Base-by-base conservation (phyloP, 2,797 vertebrate genomes). In the Orientallactaga sibirica region DNA sequence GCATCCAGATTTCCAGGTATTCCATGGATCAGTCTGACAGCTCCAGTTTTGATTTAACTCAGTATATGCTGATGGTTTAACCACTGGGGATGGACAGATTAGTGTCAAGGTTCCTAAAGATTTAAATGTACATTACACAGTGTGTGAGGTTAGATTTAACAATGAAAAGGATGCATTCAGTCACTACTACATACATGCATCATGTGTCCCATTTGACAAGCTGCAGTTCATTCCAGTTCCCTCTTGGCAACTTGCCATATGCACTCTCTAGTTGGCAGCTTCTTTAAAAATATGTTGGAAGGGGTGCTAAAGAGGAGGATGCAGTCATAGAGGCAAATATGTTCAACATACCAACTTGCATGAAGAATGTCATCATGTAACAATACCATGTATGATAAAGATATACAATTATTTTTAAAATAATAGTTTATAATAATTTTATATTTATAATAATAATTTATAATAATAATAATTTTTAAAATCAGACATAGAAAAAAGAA, bases 91-190 rank as follows among this genome's bases (percentile, higher is more conserved):
- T 24, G 43, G 19, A 41, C 12, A 5, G 33, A 67, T 84, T 78
- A 80, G 29, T 88, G 78, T 62, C 37, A 83, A 64, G 85, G 62
- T 67, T 55, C 77, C 77, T 25, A 74, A 86, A 94, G 80, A 91
- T 71, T 92, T 93, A 91, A 90, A 67, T 81, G 55, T 3, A 61
- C 73, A 62, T 82, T 75, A 86, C 22, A n/a, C 14, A 24, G 37
- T 5, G 5, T 24, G 1, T 77, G 41, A 70, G 29, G 48, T 55
- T 20, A 64, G 70, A 78, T 76, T 95, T 88, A 68, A 70, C 27
- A 64, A 75, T 2, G 7, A 96, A n/a, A 22, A 68, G 27, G 48
- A 48, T 7, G 55, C 84, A 52, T 33, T 85, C 70, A 68, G 0
- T 91, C 15, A 67, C 0, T 4, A 62, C 73, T 22, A 11, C 48